phyloP scores from a whole-genome alignment of 2,797 vertebrate species.

The Sebastolobus altivelis region DNA sequence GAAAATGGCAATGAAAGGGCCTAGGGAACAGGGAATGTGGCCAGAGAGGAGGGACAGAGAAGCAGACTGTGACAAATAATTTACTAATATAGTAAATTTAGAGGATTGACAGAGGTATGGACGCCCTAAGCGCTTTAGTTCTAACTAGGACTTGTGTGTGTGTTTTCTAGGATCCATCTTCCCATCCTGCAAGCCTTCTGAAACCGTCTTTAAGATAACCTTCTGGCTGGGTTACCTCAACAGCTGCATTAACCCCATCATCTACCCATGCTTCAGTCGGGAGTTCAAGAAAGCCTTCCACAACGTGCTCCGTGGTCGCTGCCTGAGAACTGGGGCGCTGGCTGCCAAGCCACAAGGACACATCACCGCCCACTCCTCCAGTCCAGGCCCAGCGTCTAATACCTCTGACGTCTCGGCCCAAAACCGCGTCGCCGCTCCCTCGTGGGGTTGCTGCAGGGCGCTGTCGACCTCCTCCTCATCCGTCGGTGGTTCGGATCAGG shows the following conservation, averaged over 20 bases:
- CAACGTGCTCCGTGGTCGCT: constrained; percentile 89
- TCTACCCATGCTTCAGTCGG: constrained; percentile 96
- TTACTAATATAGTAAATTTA: not conserved
- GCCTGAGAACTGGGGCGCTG: constrained; percentile 80
- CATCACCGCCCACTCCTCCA: constrained; percentile 53
- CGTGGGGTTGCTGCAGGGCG: constrained; percentile 53
- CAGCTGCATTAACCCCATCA: constrained; percentile 98
- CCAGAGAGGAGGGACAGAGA: not conserved
- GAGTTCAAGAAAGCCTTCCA: constrained; percentile 97
- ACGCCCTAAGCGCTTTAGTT: not conserved
- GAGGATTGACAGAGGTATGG: not conserved
- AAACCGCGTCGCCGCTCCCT: not conserved
- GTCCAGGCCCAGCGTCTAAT: constrained; percentile 7
- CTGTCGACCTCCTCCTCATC: constrained; percentile 49
- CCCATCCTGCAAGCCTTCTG: constrained; percentile 92
- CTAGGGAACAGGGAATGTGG: not conserved
- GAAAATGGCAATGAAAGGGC: not conserved
- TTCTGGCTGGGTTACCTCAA: constrained; percentile 99
- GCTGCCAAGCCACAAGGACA: constrained; percentile 64
- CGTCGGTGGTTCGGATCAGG: not conserved
- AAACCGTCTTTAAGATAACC: constrained; percentile 95
- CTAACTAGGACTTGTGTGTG: constrained; percentile 3
- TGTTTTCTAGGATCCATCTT: constrained; percentile 91
- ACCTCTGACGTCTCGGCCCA: constrained; percentile 54
- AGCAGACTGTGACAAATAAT: not conserved